These are phyloP conservation scores for Malurus splendens DNA, from an alignment of 2,797 vertebrate genomes.

Conservation along the genomic window DNA sequence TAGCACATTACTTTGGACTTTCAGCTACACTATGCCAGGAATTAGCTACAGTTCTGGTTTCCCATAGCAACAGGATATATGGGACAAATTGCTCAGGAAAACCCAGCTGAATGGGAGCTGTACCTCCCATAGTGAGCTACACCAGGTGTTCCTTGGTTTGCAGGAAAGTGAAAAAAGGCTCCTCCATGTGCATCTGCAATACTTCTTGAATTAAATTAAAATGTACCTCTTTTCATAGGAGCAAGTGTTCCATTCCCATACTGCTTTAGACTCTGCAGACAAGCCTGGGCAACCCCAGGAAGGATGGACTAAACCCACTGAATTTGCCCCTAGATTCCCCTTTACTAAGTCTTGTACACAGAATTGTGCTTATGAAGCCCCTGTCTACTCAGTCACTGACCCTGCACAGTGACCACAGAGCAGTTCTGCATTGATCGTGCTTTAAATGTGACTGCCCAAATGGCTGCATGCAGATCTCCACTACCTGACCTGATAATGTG, in stretches of 20 bases:
- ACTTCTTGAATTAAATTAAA: background rate
- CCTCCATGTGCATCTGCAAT: slow-evolving; percentile 82
- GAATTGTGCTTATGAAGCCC: background rate
- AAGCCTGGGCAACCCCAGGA: background rate
- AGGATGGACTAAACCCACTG: background rate
- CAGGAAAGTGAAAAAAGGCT: slow-evolving; percentile 84
- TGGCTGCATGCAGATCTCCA: fast-evolving
- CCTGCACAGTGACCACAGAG: background rate
- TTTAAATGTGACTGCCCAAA: background rate
- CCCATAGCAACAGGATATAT: background rate
- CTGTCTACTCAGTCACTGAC: background rate
- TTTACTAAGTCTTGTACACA: background rate
- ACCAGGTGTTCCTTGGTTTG: slow-evolving; percentile 81
- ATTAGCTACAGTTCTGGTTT: background rate
- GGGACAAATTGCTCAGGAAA: background rate
- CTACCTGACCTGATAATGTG: fast-evolving
- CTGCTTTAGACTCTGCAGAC: background rate
- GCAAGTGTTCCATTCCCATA: background rate
- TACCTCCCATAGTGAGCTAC: background rate
- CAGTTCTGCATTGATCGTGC: fast-evolving
- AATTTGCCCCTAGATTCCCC: background rate
- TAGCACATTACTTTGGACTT: background rate
- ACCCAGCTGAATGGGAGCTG: background rate
- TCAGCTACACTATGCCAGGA: background rate
- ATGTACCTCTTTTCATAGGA: background rate